phyloP scores from a whole-genome alignment of 2,888 invertebrate species.

The Melanchra persicariae region DNA sequence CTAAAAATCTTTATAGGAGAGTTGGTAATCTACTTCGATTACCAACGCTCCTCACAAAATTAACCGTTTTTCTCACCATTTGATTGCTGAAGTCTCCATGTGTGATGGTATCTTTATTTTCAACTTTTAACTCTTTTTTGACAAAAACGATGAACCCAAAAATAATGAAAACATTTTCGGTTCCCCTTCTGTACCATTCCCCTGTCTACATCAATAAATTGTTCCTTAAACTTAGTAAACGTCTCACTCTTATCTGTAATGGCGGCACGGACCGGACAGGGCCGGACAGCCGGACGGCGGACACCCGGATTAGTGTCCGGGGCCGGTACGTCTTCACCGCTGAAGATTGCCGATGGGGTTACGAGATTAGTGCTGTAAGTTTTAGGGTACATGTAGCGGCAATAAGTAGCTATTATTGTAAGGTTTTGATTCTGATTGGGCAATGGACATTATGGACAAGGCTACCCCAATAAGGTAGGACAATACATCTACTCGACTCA shows the following conservation, averaged over 20 bases:
- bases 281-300: conserved; percentile 42
- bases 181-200: conserved; percentile 24
- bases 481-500: too few species aligned
- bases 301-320: conserved; percentile 62
- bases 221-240: conserved; percentile 60
- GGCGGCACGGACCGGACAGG: conserved; percentile 37
- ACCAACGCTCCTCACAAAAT: too few species aligned
- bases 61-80: too few species aligned
- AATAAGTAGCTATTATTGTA: conserved; percentile 4
- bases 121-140: too few species aligned
- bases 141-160: not conserved
- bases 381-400: conserved; percentile 11
- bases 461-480: not conserved
- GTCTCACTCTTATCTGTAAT: conserved; percentile 71
- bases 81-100: too few species aligned
- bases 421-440: not conserved
- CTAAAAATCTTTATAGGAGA: too few species aligned
- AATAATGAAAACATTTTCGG: not conserved
- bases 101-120: too few species aligned
- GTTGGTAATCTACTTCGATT: too few species aligned
- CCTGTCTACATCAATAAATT: conserved; percentile 48
- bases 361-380: conserved; percentile 51
- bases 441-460: too few species aligned
- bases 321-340: conserved; percentile 19
- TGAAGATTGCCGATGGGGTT: conserved; percentile 53